Base-by-base conservation (phyloP, 2,888 invertebrate genomes). In the Meta bourneti region DNA sequence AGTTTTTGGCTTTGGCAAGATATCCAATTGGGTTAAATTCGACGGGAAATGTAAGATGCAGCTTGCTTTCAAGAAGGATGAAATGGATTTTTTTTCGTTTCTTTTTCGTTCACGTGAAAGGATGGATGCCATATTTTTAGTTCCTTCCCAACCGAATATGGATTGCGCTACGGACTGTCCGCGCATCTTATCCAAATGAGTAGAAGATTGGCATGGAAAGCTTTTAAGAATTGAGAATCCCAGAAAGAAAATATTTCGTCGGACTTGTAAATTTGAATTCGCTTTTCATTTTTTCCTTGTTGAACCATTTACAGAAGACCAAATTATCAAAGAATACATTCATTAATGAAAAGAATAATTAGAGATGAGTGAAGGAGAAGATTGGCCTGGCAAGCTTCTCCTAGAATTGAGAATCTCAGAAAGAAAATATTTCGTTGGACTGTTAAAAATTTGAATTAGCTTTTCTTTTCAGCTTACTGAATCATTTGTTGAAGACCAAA, bases 21-120 rank as follows among this genome's bases (percentile, higher is more conserved):
- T 84, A 84, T 84, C 84, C 84, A 74, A 84, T 84, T 75, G 84
- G 84, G 84, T 84, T 84, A 75, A 49, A 74, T 84, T 84, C 84
- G 72, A 74, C 61, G 84, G n/a, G 74, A 84, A 84, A 84, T 75
- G 54, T 74, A 71, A 82, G 70, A 72, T 20, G 82, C 82, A 52
- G 83, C 16, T 54, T 61, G 61, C 61, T 16, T 61, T 34, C 84
- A 75, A 84, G 48, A 48, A 75, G 34, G 72, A 75, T 72, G 84
- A 34, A 74, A 84, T 74, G 84, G 84, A 84, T 84, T 84, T 74
- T 34, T 74, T 84, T 54, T 75, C 74, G 61, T 61, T 61, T 11
- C 61, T 16, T 16, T 11, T 16, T 61, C 11, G 61, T 11, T 16
- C 16, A 16, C 11, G 9, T 61, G 61, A 11, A 54, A 61, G 74